Conservation (phyloP, 2,113 vertebrate species). For the Hyla sarda region DNA sequence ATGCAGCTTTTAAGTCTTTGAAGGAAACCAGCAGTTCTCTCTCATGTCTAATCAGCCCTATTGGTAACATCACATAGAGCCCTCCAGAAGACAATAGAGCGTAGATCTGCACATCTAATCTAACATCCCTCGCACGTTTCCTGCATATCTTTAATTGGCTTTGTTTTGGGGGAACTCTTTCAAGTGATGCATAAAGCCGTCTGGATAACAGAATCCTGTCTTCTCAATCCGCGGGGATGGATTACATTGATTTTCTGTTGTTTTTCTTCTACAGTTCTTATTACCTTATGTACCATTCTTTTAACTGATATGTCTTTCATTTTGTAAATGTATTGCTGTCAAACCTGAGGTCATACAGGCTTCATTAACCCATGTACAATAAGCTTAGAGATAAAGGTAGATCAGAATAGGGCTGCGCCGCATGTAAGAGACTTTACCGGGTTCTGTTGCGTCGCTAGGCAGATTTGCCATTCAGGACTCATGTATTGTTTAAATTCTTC, state of each 20-base stretch:
- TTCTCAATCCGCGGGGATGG: background rate
- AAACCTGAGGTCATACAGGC: background rate
- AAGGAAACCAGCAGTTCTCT: background rate
- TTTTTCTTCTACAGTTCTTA: background rate
- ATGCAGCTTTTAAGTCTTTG: background rate
- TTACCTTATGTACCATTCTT: background rate
- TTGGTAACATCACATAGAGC: background rate
- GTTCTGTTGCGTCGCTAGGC: background rate
- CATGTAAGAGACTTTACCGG: background rate
- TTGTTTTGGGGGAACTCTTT: slow-evolving; percentile 27
- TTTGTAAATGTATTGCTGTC: background rate
- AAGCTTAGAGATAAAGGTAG: background rate
- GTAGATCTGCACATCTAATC: background rate
- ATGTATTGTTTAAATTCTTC: background rate
- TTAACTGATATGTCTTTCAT: background rate
- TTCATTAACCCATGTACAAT: background rate
- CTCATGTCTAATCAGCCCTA: background rate
- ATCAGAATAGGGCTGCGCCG: background rate
- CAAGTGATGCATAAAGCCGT: slow-evolving; percentile 7
- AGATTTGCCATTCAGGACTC: background rate
- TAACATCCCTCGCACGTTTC: slow-evolving; percentile 9
- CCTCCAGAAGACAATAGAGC: background rate
- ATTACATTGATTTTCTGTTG: slow-evolving; percentile 10
- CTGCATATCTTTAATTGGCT: slow-evolving; percentile 15
- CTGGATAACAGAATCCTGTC: background rate